Evolutionary conservation across 1,140 invertebrate genomes (phyloP).

Genomic region (Sesamia nonagrioides): DNA sequence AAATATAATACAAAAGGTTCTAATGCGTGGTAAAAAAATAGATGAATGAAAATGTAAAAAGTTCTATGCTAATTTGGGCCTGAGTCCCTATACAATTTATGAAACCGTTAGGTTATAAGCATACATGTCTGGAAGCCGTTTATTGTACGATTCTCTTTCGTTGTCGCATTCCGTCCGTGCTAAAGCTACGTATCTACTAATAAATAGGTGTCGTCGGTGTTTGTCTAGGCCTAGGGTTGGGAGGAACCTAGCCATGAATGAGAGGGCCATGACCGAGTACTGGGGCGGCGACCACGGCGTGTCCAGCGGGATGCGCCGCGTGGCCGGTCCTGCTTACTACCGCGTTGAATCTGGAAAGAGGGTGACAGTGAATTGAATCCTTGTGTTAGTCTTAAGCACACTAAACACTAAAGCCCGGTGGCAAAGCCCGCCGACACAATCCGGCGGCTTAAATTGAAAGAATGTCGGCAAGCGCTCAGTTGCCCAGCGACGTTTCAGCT

Average conservation of each 20-base stretch:
- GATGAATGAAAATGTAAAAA: constrained; percentile 35
- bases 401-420: no score
- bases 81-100: constrained; percentile 79
- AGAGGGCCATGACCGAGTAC: constrained; percentile 67
- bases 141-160: constrained; percentile 53
- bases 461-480: no score
- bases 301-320: constrained; percentile 74
- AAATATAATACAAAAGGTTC: constrained; percentile 84
- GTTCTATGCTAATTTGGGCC: constrained; percentile 69
- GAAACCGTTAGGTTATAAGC: constrained; percentile 70
- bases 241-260: constrained; percentile 67
- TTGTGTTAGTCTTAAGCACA: not conserved
- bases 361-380: not conserved
- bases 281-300: constrained; percentile 70
- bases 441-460: no score
- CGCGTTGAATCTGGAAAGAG: constrained; percentile 82
- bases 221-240: constrained; percentile 34
- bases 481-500: no score
- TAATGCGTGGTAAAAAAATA: constrained; percentile 42
- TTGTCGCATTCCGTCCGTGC: constrained; percentile 70
- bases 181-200: constrained; percentile 77
- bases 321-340: constrained; percentile 85
- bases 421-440: no score
- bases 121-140: constrained; percentile 47
- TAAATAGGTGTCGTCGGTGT: constrained; percentile 72